These are phyloP conservation scores for Rhingia campestris DNA, from an alignment of 2,888 invertebrate genomes.

Conservation along the genomic window DNA sequence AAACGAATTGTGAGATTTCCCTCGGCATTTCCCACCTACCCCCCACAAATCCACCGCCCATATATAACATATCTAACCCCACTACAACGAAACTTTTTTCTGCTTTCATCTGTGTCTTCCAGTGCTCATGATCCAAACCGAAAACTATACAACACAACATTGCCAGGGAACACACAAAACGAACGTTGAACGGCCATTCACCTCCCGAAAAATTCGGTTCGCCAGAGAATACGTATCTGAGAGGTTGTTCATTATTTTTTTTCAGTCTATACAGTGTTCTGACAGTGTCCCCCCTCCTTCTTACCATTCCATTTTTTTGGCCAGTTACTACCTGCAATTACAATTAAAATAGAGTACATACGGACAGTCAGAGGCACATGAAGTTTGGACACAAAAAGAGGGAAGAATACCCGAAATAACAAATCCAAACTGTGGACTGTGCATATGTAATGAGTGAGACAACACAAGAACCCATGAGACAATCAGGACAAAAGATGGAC, in stretches of 20 bases:
- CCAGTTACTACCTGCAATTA: conserved; percentile 69
- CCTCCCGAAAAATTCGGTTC: conserved; percentile 78
- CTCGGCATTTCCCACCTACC: conserved; percentile 49
- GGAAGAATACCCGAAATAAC: conserved; percentile 59
- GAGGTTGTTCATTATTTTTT: conserved; percentile 16
- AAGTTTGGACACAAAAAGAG: not conserved
- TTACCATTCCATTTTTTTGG: conserved; percentile 35
- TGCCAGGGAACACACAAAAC: conserved; percentile 54
- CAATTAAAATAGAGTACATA: conserved; percentile 71
- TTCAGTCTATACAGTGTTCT: conserved; percentile 49
- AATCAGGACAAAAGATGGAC: conserved; percentile 25
- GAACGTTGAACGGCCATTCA: conserved; percentile 80
- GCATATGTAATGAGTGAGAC: conserved; percentile 74
- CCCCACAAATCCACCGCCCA: conserved; percentile 15
- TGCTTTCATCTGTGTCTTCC: conserved; percentile 40
- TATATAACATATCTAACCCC: conserved; percentile 1
- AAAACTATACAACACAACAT: conserved; percentile 57
- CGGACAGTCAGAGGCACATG: not conserved
- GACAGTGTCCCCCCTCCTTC: conserved; percentile 9
- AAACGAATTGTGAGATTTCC: conserved; percentile 63
- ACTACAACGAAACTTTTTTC: conserved; percentile 55
- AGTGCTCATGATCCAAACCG: conserved; percentile 45
- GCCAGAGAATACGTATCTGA: conserved; percentile 42
- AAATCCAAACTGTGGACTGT: conserved; percentile 62
- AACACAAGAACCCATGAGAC: conserved; percentile 24